Conservation (phyloP, 2,113 vertebrate genomes). For the Archilochus colubris region DNA sequence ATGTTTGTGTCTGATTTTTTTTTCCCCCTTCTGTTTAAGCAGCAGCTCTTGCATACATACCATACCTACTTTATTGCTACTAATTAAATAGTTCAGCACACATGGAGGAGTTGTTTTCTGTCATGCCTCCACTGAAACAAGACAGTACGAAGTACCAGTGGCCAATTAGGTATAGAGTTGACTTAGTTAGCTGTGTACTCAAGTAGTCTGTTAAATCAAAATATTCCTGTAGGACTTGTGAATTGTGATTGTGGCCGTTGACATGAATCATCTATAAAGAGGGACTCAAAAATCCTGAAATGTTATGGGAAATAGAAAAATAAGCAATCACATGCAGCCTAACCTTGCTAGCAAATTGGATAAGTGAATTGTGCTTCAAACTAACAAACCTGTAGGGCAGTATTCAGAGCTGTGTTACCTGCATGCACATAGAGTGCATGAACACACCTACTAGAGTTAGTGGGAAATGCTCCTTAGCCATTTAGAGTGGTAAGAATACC, state of each 20-base stretch:
- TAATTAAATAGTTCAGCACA: background rate
- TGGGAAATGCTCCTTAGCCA: background rate
- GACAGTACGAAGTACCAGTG: background rate
- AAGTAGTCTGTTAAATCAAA: background rate
- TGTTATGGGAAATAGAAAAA: background rate
- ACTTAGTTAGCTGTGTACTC: background rate
- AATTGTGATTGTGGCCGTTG: background rate
- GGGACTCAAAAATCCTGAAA: background rate
- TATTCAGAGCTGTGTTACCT: background rate
- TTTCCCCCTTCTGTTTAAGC: background rate
- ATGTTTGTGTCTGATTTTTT: background rate
- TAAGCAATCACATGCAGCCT: background rate
- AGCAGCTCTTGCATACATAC: background rate
- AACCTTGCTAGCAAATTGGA: background rate
- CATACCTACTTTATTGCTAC: background rate
- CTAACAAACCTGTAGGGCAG: background rate
- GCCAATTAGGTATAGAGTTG: background rate
- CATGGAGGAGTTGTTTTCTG: background rate
- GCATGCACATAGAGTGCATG: background rate
- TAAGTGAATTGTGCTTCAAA: background rate
- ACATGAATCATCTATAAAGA: background rate
- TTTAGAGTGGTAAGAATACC: background rate
- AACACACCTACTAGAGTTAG: background rate
- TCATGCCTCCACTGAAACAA: background rate
- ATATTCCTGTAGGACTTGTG: background rate